phyloP scores from a whole-genome alignment of 2,113 vertebrate species.

The Saguinus midas region DNA sequence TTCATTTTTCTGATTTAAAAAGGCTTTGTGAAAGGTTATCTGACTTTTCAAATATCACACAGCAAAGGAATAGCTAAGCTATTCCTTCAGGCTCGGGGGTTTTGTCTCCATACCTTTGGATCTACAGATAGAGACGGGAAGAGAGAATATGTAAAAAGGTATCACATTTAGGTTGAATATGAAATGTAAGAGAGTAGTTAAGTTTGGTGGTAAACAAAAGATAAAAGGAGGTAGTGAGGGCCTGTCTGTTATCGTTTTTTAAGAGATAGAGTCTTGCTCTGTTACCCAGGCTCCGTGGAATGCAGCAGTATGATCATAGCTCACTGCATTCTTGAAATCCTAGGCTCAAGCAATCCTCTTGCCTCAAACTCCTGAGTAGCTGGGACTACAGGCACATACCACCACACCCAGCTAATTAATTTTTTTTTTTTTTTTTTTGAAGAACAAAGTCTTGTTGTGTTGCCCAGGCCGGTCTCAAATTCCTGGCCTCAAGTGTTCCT shows the following conservation, averaged over 20 bases:
- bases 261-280: no score
- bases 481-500: no score
- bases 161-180: background rate
- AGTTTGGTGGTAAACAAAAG: background rate
- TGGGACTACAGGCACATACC: no score
- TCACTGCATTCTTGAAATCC: no score
- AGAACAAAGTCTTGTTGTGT: no score
- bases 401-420: no score
- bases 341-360: no score
- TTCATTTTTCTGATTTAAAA: conserved; percentile 22
- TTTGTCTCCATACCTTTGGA: background rate
- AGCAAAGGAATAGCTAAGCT: background rate
- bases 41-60: background rate
- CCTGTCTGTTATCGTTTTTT: background rate
- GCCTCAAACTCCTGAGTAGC: no score
- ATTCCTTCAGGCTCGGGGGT: background rate
- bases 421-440: no score
- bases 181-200: background rate
- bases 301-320: no score
- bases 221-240: background rate
- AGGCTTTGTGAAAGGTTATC: background rate
- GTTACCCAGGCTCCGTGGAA: no score
- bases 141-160: background rate
- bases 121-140: background rate
- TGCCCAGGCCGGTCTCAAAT: no score